phyloP scores from a whole-genome alignment of 2,888 invertebrate species.

The Lasiommata megera region DNA sequence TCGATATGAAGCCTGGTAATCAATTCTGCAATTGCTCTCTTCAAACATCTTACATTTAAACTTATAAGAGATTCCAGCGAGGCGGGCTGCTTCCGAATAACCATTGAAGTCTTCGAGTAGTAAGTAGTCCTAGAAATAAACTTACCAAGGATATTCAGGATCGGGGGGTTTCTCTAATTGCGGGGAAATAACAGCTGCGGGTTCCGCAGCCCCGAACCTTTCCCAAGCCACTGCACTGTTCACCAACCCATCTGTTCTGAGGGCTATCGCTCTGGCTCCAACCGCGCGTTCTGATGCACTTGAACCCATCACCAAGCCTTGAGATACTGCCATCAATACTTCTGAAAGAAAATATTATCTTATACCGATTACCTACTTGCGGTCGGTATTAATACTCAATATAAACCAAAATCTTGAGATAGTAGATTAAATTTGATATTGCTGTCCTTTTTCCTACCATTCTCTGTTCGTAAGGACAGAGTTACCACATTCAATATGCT shows the following conservation, averaged over 20 bases:
- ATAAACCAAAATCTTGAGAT: no score
- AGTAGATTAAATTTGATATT: no score
- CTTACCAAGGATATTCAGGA: slow-evolving; percentile 86
- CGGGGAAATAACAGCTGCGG: slow-evolving; percentile 66
- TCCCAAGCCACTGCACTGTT: slow-evolving; percentile 69
- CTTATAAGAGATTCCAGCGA: no score
- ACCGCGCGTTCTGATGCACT: slow-evolving; percentile 74
- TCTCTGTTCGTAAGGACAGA: no score
- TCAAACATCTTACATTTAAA: no score
- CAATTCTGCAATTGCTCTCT: no score
- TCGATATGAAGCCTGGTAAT: no score
- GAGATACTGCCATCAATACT: slow-evolving; percentile 87
- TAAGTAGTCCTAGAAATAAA: neutral
- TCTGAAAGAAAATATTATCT: slow-evolving; percentile 65
- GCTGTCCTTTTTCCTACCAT: no score
- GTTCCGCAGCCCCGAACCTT: slow-evolving; percentile 63
- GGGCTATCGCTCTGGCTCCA: slow-evolving; percentile 72
- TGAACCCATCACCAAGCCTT: slow-evolving; percentile 83
- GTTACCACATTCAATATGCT: no score
- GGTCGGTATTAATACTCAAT: no score
- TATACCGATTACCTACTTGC: neutral
- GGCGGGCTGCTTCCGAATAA: no score
- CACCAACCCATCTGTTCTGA: slow-evolving; percentile 59
- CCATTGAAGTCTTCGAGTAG: no score
- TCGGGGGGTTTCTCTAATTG: slow-evolving; percentile 85